Evolutionary conservation across 2,888 invertebrate species (phyloP), one percentile per base, ranked within the genome.

Genomic region (Ptilodon capucinus): DNA sequence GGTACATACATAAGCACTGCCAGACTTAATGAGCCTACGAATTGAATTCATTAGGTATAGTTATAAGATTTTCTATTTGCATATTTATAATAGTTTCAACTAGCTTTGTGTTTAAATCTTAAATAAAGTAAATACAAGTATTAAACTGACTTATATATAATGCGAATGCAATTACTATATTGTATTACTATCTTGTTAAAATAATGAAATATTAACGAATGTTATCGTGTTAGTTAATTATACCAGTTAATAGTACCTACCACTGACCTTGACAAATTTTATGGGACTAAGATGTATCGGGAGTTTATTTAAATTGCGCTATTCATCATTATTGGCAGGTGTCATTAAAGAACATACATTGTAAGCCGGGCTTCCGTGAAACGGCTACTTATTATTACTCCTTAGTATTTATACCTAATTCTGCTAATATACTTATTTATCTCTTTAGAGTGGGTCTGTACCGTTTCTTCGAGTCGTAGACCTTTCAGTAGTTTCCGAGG

Each of bases 331-430:
- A 71, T 74, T 70, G 63, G 66, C 64, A 62, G 51, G 52, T 66
- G 60, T 61, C 66, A 73, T 77, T 76, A 67, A 50, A 47, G 46
- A 47, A 57, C 48, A 52, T 46, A 23, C 60, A 48, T 40, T 53
- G 51, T 48, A 65, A 34, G 51, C 42, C 41, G 36, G 38, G 57
- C 70, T 78, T 79, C 75, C 76, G 73, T 71, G 63, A 60, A 48
- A n/a, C n/a, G n/a, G n/a, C n/a, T n/a, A n/a, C n/a, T n/a, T n/a
- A n/a, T n/a, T n/a, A n/a, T n/a, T n/a, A n/a, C n/a, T n/a, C n/a
- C n/a, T n/a, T n/a, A n/a, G n/a, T n/a, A n/a, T n/a, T n/a, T n/a
- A n/a, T n/a, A n/a, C n/a, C n/a, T n/a, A n/a, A n/a, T n/a, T n/a
- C n/a, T n/a, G n/a, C n/a, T n/a, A n/a, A n/a, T n/a, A n/a, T n/a